Evolutionary conservation across 2,113 vertebrate species (phyloP).

Genomic region (Plestiodon gilberti): DNA sequence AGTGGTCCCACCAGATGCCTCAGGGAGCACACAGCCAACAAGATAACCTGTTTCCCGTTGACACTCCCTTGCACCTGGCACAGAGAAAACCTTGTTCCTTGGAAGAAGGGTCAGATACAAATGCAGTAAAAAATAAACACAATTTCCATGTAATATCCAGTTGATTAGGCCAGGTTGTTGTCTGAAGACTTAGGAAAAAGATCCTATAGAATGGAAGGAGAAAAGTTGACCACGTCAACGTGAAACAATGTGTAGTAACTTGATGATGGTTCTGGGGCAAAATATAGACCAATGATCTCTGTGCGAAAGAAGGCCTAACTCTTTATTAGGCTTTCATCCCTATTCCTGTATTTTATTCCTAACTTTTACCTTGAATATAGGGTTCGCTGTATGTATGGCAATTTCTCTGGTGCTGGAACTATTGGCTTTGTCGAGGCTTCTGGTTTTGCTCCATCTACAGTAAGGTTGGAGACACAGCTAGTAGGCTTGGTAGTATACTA

Average conservation of each 20-base stretch:
- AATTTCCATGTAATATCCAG: conserved; percentile 9
- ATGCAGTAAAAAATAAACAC: background rate
- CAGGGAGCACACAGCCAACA: no score
- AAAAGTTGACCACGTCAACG: background rate
- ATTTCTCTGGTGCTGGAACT: background rate
- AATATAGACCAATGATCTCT: background rate
- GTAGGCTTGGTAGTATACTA: background rate
- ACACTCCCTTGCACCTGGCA: no score
- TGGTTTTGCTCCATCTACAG: background rate
- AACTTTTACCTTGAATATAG: no score
- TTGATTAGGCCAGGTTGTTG: conserved; percentile 8
- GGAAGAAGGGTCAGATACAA: background rate
- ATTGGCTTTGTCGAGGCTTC: background rate
- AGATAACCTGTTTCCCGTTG: no score
- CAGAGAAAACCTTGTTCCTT: no score
- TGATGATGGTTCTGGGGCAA: background rate
- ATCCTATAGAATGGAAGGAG: background rate
- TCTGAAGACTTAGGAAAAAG: background rate
- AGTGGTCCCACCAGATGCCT: no score
- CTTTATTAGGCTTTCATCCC: background rate
- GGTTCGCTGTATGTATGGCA: background rate
- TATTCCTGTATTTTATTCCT: background rate
- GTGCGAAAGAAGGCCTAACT: background rate
- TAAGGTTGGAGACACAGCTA: background rate
- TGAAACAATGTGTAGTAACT: background rate